Evolutionary conservation across 2,888 invertebrate genomes (phyloP).

Genomic region (Myathropa florea): DNA sequence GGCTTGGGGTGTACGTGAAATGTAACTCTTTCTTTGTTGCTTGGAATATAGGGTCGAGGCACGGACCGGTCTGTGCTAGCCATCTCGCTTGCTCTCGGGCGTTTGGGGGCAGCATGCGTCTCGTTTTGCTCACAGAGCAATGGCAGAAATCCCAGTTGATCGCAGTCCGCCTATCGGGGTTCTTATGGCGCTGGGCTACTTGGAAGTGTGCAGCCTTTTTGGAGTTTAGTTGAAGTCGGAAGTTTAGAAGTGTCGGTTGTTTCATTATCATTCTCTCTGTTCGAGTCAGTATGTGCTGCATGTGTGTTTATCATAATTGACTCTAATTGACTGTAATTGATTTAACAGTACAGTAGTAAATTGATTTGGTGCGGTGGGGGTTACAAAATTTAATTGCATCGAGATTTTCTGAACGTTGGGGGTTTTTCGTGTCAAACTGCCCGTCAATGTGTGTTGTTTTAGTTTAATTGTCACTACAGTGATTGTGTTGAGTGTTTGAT

Average conservation of each 20-base stretch:
- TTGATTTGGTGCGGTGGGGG: slow-evolving; percentile 62
- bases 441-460: slow-evolving; percentile 33
- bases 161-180: slow-evolving; percentile 31
- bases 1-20: neutral
- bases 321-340: slow-evolving; percentile 70
- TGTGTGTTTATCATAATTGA: slow-evolving; percentile 58
- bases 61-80: slow-evolving; percentile 11
- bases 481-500: slow-evolving; percentile 21
- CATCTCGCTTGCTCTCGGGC: slow-evolving; percentile 18
- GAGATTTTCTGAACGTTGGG: slow-evolving; percentile 21
- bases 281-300: slow-evolving; percentile 28
- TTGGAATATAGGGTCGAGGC: neutral
- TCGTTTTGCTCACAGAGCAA: slow-evolving; percentile 30
- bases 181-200: slow-evolving; percentile 74
- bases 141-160: slow-evolving; percentile 61
- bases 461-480: slow-evolving; percentile 38
- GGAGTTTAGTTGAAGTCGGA: slow-evolving; percentile 79
- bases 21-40: neutral
- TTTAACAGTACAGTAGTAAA: slow-evolving; percentile 57
- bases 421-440: slow-evolving; percentile 25
- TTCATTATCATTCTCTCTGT: slow-evolving; percentile 50
- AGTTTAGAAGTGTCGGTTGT: slow-evolving; percentile 77
- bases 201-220: slow-evolving; percentile 74
- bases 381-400: slow-evolving; percentile 53
- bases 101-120: neutral